Evolutionary conservation across 2,888 invertebrate species (phyloP).

Genomic region (Andrena marginata): DNA sequence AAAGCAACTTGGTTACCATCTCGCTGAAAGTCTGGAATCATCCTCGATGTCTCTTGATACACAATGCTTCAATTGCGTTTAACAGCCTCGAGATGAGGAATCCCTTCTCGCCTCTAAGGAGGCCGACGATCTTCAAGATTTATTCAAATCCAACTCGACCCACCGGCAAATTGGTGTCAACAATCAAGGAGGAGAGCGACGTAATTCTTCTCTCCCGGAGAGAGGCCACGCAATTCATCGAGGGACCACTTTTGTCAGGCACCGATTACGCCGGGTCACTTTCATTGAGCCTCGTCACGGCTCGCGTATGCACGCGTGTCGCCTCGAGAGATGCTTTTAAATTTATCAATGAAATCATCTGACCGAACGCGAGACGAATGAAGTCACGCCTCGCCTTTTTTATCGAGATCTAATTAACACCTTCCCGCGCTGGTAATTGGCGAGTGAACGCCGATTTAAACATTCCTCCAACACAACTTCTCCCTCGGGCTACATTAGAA

Average conservation of each 20-base stretch:
- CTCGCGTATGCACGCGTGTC: background rate
- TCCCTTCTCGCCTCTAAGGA: background rate
- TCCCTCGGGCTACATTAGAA: background rate
- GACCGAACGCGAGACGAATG: background rate
- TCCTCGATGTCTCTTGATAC: background rate
- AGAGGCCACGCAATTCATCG: constrained; percentile 4
- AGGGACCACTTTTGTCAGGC: constrained; percentile 10
- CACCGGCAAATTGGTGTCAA: constrained; percentile 47
- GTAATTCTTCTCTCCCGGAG: constrained; percentile 1
- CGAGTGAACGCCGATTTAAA: background rate
- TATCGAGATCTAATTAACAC: constrained; percentile 20
- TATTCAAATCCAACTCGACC: constrained; percentile 37
- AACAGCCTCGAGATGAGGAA: background rate
- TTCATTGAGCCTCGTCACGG: constrained; percentile 50
- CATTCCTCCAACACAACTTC: background rate
- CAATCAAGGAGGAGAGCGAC: constrained; percentile 32
- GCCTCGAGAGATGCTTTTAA: constrained; percentile 32
- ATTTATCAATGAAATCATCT: constrained; percentile 56
- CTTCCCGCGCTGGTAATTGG: background rate
- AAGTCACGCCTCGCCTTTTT: constrained; percentile 4
- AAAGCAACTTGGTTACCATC: too few relatives aligned
- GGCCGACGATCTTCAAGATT: constrained; percentile 37
- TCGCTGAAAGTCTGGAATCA: background rate
- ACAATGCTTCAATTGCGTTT: background rate
- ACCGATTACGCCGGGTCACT: constrained; percentile 43